Evolutionary conservation across 2,113 vertebrate species (phyloP).

Genomic region (Passer montanus): DNA sequence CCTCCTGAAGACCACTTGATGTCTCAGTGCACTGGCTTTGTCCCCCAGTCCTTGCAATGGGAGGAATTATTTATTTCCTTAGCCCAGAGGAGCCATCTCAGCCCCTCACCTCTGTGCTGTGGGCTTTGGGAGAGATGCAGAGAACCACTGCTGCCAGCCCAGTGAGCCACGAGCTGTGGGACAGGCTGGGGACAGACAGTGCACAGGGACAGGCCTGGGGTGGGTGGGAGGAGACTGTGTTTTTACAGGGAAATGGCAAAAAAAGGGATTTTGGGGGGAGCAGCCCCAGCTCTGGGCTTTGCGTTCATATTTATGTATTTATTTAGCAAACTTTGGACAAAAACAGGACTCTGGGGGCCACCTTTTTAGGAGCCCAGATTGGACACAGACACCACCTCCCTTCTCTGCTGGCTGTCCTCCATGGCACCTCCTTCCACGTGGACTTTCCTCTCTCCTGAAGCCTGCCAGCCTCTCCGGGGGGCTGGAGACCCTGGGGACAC

Average conservation of each 20-base stretch:
- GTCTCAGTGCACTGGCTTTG: conserved; percentile 5
- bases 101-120: neutral
- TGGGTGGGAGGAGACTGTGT: neutral
- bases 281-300: neutral
- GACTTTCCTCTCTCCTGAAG: neutral
- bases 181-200: neutral
- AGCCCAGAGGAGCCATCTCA: conserved; percentile 7
- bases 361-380: neutral
- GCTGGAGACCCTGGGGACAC: neutral
- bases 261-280: neutral
- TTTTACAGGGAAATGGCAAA: neutral
- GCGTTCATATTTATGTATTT: conserved; percentile 63
- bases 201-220: neutral
- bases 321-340: conserved; percentile 40
- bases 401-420: neutral
- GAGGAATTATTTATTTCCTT: conserved; percentile 72
- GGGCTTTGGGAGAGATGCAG: neutral
- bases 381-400: neutral
- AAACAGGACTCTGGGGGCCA: neutral
- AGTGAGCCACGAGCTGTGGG: neutral
- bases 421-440: neutral
- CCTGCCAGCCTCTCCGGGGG: fast-evolving
- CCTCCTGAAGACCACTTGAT: conserved; percentile 19
- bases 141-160: neutral
- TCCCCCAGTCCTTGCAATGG: neutral